Evolutionary conservation across 2,113 vertebrate genomes (phyloP).

Genomic region (Raja brachyura): DNA sequence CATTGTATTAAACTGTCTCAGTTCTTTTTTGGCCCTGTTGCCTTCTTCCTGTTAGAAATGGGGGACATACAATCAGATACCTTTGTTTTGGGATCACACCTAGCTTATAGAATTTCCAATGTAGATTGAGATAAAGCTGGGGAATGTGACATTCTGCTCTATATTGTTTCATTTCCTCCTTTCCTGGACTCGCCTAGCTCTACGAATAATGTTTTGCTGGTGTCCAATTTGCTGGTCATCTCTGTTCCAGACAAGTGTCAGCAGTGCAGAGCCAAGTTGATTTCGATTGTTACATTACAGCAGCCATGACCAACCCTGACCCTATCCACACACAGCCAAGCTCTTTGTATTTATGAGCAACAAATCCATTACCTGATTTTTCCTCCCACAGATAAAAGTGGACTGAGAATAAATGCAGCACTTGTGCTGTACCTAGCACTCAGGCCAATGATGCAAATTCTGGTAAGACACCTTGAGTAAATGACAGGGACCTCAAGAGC

Average conservation of each 20-base stretch:
- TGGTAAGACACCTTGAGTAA: no score
- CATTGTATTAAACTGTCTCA: not conserved
- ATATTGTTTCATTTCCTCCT: not conserved
- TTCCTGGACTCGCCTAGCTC: not conserved
- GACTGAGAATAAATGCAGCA: no score
- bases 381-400: not conserved
- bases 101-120: not conserved
- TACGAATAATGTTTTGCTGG: no score
- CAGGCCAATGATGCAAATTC: no score
- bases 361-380: not conserved
- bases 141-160: not conserved
- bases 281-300: not conserved
- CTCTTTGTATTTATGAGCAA: not conserved
- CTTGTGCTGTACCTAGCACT: no score
- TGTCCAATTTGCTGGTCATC: no score
- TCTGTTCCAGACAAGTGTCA: no score
- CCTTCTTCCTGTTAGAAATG: not conserved
- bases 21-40: not conserved
- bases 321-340: not conserved
- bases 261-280: no score
- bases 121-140: not conserved
- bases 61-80: not conserved
- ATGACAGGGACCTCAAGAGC: no score
- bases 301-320: not conserved
- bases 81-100: not conserved